These are phyloP conservation scores for Drosophila planitibia DNA, from an alignment of 2,888 invertebrate genomes.

Conservation along the genomic window DNA sequence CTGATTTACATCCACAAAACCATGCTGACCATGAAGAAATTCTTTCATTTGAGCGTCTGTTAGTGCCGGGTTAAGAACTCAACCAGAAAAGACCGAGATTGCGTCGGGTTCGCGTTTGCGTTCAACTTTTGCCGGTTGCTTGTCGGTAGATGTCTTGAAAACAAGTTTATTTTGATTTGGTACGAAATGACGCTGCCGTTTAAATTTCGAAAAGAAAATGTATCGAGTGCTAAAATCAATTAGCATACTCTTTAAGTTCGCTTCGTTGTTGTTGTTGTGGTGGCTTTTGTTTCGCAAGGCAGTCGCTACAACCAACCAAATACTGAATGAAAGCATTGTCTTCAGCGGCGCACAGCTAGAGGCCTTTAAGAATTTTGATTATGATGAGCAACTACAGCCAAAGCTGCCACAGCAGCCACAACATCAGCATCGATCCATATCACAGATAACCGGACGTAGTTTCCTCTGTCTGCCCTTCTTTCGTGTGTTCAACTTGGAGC, in stretches of 20 bases:
- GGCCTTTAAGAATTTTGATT: conserved; percentile 61
- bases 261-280: conserved; percentile 28
- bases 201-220: conserved; percentile 62
- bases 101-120: conserved; percentile 22
- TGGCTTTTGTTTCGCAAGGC: conserved; percentile 39
- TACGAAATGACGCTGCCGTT: conserved; percentile 58
- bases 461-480: conserved; percentile 76
- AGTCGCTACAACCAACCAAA: conserved; percentile 8
- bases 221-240: conserved; percentile 77
- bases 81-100: conserved; percentile 25
- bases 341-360: conserved; percentile 46
- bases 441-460: conserved; percentile 57
- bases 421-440: conserved; percentile 27
- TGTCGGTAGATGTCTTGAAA: conserved; percentile 37
- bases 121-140: conserved; percentile 3
- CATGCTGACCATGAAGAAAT: conserved; percentile 53
- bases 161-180: conserved; percentile 57
- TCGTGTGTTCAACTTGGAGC: conserved; percentile 82
- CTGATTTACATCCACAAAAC: conserved; percentile 57
- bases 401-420: background rate
- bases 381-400: conserved; percentile 32
- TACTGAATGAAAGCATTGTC: conserved; percentile 61
- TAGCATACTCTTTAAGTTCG: conserved; percentile 68
- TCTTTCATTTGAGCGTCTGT: conserved; percentile 69
- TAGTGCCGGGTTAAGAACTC: conserved; percentile 63